Evolutionary conservation across 2,888 invertebrate species (phyloP), one percentile per base, ranked within the genome.

Genomic region (Halictus quadricinctus): DNA sequence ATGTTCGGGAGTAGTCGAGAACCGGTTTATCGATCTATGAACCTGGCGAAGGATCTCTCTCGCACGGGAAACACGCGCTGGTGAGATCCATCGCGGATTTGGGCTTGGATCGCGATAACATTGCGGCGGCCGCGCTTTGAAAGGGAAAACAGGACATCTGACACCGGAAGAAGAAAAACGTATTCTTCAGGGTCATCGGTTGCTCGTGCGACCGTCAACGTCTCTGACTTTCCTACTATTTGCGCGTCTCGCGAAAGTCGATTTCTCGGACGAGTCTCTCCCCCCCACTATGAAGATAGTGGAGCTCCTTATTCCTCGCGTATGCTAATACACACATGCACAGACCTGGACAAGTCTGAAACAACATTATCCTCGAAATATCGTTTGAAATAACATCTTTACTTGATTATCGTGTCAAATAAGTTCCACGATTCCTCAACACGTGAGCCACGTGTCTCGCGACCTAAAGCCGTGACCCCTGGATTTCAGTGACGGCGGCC

Each of bases 81-180:
- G 54, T 5, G 2, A 54, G 54, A 54, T 21, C 12, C 48, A 0
- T 72, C 29, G n/a, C 8, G 6, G 18, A 46, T 73, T 72, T 48
- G 36, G 12, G 36, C 6, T 15, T 25, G n/a, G 78, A 87, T 85
- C 76, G 78, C n/a, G 66, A 73, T 75, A 43, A 66, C 46, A 83
- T 76, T n/a, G 60, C 7, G 64, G 12, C 29, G 46, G 21, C 29
- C 36, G 12, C 15, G 46, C 58, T 85, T 72, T 87, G 79, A 87
- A 85, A 69, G 81, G 87, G 78, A 80, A 85, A 84, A 81, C 72
- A 64, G 69, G 29, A 50, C 77, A 46, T 70, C 69, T 48, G 46
- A 41, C 15, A 70, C 25, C 36, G 72, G 79, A 43, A 81, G 64
- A 50, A 43, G 43, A 66, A 21, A 50, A 72, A 25, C 4, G 21